Evolutionary conservation across 1,140 invertebrate species (phyloP), one percentile per base, ranked within the genome.

Genomic region (Aricia agestis): DNA sequence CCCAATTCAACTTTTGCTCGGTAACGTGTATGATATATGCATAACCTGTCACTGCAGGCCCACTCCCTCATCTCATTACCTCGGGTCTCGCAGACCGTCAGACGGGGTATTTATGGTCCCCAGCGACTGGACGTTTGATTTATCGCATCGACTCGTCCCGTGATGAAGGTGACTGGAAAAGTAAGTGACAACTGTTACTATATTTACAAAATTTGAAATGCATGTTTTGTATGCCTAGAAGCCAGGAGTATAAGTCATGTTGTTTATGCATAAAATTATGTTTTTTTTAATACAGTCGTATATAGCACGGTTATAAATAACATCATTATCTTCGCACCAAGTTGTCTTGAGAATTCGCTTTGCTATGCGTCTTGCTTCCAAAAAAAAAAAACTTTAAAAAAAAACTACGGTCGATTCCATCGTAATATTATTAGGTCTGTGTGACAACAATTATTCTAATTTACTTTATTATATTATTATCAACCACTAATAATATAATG

Each of bases 61-160:
- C 59, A 63, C 59, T 63, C 59, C 59, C 59, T 63, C 59, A 25
- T 63, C 59, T 63, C 59, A 63, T 63, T 63, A 63, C 18, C 10
- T 11, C 3, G 45, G 45, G 45, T 9, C 18, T 18, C 59, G 17
- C 18, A 19, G 59, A 63, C 59, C 17, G 18, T 63, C 59, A 25
- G 59, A 18, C 17, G 18, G 17, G 18, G 19, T 63, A 25, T 19
- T 63, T 19, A 63, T 63, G 19, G 17, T 63, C 59, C 59, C 59
- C 7, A 11, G 59, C 18, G 59, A 63, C 59, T 63, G 59, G 45
- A 52, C 45, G 45, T 52, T 52, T 52, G 45, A 52, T 52, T 52
- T 52, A 52, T 52, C 45, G 45, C 13, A 52, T 52, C 45, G 45
- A 52, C 45, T 52, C 10, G 45, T 36, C 36, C 2, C 45, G 45